Evolutionary conservation across 2,113 vertebrate genomes (phyloP), one percentile per base, ranked within the genome.

Genomic region (Grallaria varia): DNA sequence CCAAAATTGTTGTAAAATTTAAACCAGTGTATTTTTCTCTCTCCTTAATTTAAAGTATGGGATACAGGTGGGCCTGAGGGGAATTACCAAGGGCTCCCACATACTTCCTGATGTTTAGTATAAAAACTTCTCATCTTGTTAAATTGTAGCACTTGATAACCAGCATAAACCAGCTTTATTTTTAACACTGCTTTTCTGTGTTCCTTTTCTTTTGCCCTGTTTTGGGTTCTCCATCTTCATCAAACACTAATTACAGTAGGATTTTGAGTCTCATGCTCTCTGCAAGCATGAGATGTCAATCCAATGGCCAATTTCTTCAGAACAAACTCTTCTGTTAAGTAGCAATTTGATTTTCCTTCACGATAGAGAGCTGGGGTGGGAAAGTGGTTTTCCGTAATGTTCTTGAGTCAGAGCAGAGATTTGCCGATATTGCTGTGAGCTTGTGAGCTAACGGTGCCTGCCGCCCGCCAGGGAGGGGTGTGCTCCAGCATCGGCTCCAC

Each of bases 1-100:
- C 76, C 84, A 97, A 97, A 97, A 96, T 82, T 91, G 73, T 96
- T 95, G 66, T 86, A 95, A 97, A 98, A 98, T 95, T 97, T 85
- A 97, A 97, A 97, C 94, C 78, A 87, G 87, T 90, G 77, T 95
- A 93, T 96, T 97, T 96, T 96, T 95, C 91, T 88, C 68, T 85
- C 67, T 74, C 56, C 83, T 95, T 97, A 96, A 96, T 95, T 97
- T 95, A 89, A 97, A 97, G 82, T 74, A 55, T 56, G 66, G 92
- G 56, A 94, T 88, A 96, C 28, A 96, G 90, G 84, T 84, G 91
- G 50, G 91, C 83, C 95, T 78, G 87, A 91, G 91, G 71, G 95
- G 82, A 86, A 76, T 95, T 82, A 91, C 83, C 72, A 64, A 89
- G 33, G 77, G 52, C 72, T 97, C 19, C 68, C 64, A 77, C 47